Evolutionary conservation across 2,113 vertebrate species (phyloP).

Genomic region (Oxyura jamaicensis): DNA sequence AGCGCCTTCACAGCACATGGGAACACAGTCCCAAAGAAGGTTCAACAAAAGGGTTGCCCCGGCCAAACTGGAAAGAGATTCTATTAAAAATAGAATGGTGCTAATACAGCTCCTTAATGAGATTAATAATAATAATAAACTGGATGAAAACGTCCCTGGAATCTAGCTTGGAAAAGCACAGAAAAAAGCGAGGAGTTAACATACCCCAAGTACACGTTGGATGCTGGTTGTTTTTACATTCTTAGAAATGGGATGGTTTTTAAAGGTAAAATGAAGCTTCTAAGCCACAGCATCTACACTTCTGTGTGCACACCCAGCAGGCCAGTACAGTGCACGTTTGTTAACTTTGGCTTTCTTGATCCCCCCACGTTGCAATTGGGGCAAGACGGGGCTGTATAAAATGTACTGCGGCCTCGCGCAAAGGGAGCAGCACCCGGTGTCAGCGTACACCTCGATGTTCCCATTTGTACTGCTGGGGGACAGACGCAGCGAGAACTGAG

Average conservation of each 20-base stretch:
- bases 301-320: not conserved
- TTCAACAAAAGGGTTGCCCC: slow-evolving; percentile 74
- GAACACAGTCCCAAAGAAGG: slow-evolving; percentile 67
- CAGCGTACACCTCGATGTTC: not conserved
- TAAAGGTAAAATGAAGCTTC: not conserved
- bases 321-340: not conserved
- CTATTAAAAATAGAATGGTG: slow-evolving; percentile 25
- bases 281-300: not conserved
- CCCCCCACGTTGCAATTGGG: not conserved
- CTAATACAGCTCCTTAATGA: not conserved
- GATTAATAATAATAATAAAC: not conserved
- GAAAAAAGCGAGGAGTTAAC: not conserved
- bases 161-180: not conserved
- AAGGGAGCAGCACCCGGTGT: not conserved
- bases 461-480: not conserved
- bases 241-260: not conserved
- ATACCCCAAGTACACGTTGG: not conserved
- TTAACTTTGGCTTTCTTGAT: not conserved
- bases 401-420: not conserved
- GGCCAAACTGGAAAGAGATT: slow-evolving; percentile 77
- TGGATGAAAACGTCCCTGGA: not conserved
- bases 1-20: slow-evolving; percentile 79
- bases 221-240: not conserved
- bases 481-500: not conserved
- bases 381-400: not conserved